Evolutionary conservation across 23 tunicate species (phyloP).

Genomic region (Styela clava): DNA sequence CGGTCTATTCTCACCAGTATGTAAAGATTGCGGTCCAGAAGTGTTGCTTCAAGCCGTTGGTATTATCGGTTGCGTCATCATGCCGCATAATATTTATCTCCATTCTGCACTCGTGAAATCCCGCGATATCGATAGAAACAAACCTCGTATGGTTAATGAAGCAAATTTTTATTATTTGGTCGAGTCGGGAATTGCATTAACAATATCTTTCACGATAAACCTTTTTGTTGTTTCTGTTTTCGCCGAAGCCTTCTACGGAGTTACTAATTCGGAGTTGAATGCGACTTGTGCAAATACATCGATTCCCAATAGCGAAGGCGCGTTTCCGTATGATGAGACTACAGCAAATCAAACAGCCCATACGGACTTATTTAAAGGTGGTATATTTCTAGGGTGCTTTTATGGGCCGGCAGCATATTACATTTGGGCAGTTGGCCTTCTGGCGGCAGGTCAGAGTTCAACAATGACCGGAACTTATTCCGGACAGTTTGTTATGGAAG

Average conservation of each 20-base stretch:
- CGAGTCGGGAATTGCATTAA: conserved; percentile 65
- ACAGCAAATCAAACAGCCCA: conserved; percentile 25
- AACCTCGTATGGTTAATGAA: conserved; percentile 57
- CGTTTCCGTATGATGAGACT: conserved; percentile 42
- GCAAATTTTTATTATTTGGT: conserved; percentile 77
- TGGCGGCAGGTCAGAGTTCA: conserved; percentile 95
- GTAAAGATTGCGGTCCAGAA: conserved; percentile 60
- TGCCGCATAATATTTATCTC: conserved; percentile 95
- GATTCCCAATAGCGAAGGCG: conserved; percentile 37
- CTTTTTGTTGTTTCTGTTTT: conserved; percentile 90
- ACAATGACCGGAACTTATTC: conserved; percentile 95
- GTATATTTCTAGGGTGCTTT: conserved; percentile 69
- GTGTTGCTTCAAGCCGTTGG: conserved; percentile 87
- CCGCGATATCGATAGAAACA: conserved; percentile 61
- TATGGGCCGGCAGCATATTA: conserved; percentile 90
- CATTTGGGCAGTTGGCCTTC: conserved; percentile 90
- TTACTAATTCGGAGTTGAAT: conserved; percentile 33
- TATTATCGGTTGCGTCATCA: conserved; percentile 88
- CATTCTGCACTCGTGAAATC: conserved; percentile 94
- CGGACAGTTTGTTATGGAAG: conserved; percentile 98
- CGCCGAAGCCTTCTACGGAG: conserved; percentile 78
- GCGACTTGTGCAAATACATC: conserved; percentile 41
- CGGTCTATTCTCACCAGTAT: conserved; percentile 71
- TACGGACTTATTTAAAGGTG: conserved; percentile 81
- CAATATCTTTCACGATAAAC: conserved; percentile 73